These are phyloP conservation scores for Plotosus lineatus DNA, from an alignment of 2,113 vertebrate species.

Conservation along the genomic window DNA sequence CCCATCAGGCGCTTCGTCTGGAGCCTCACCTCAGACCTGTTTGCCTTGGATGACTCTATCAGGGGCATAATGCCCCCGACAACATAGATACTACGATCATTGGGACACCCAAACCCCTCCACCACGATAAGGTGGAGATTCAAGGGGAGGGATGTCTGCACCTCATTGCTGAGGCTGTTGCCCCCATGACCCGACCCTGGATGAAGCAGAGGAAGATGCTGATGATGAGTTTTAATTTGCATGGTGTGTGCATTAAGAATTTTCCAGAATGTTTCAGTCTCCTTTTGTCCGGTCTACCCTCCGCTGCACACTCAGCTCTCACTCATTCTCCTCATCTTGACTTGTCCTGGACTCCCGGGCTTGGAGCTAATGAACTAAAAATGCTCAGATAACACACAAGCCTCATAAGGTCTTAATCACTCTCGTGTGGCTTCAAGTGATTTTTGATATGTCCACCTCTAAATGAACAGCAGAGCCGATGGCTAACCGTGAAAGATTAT, in stretches of 20 bases:
- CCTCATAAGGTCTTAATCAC: constrained; percentile 23
- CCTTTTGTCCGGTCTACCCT: not conserved
- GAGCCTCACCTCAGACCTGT: too few relatives aligned
- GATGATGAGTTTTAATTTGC: not conserved
- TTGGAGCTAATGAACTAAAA: not conserved
- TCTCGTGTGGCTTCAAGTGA: constrained; percentile 17
- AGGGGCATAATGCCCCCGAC: too few relatives aligned
- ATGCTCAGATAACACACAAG: constrained; percentile 22
- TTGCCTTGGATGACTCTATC: too few relatives aligned
- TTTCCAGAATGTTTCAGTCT: constrained; percentile 6
- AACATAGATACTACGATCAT: too few relatives aligned
- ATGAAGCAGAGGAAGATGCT: too few relatives aligned
- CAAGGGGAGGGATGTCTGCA: too few relatives aligned
- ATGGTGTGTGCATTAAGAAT: not conserved
- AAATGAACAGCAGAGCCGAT: not conserved
- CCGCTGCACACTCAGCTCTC: not conserved
- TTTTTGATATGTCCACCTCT: not conserved
- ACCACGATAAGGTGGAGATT: too few relatives aligned
- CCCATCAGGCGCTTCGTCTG: too few relatives aligned
- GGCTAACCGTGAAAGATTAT: constrained; percentile 4
- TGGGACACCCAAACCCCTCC: too few relatives aligned
- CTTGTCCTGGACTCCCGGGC: not conserved
- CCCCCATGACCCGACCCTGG: too few relatives aligned
- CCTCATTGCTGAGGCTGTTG: too few relatives aligned
- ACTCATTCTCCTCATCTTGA: constrained; percentile 7